Evolutionary conservation across 2,797 vertebrate species (phyloP).

Genomic region (Spinus pinus): DNA sequence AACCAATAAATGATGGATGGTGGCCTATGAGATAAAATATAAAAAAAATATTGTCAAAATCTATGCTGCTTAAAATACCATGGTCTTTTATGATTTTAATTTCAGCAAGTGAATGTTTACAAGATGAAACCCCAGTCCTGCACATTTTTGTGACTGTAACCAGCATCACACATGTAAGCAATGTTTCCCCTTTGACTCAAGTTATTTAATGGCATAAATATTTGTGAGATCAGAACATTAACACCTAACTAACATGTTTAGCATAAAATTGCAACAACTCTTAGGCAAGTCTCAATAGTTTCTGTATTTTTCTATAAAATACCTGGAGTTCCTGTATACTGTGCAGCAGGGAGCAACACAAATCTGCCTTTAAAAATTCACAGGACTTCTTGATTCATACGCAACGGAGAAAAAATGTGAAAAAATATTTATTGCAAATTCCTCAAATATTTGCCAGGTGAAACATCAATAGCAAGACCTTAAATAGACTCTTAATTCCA

Average conservation of each 20-base stretch:
- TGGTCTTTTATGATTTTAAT: not conserved
- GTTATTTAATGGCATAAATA: constrained; percentile 39
- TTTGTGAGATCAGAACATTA: not conserved
- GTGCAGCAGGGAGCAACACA: not conserved
- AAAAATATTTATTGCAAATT: constrained; percentile 30
- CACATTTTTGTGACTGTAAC: not conserved
- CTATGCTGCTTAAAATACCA: not conserved
- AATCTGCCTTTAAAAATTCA: constrained; percentile 7
- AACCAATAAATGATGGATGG: not conserved
- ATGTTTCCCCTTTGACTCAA: not conserved
- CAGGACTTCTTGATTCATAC: not conserved
- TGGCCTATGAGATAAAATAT: not conserved
- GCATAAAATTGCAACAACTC: not conserved
- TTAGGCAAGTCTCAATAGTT: not conserved
- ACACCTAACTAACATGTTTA: not conserved
- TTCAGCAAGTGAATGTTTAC: not conserved
- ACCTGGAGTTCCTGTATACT: not conserved
- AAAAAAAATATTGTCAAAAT: not conserved
- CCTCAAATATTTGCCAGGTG: constrained; percentile 37
- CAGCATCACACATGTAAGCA: not conserved
- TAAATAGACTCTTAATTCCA: not conserved
- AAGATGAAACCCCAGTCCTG: not conserved
- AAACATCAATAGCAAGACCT: not conserved
- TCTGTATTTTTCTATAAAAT: constrained; percentile 13
- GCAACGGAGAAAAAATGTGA: not conserved